Evolutionary conservation across 1,140 invertebrate species (phyloP).

Genomic region (Drosophila simulans): DNA sequence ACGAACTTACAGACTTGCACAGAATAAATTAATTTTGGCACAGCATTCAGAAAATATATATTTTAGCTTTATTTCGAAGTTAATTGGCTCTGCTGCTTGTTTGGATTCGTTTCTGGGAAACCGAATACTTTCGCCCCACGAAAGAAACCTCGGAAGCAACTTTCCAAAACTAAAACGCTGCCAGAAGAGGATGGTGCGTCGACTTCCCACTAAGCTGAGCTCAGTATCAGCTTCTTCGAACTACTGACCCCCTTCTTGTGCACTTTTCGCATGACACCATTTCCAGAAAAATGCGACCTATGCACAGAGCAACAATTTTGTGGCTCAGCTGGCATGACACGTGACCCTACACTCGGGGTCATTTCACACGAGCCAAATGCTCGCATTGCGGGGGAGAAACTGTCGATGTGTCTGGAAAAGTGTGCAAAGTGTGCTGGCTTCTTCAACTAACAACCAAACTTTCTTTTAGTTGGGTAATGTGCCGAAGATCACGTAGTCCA

Average conservation of each 20-base stretch:
- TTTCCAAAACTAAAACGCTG: constrained; percentile 32
- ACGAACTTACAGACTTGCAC: too few species aligned
- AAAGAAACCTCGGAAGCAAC: constrained; percentile 17
- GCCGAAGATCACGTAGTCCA: constrained; percentile 45
- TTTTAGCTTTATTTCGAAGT: not conserved
- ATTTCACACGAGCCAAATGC: not conserved
- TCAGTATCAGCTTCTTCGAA: not conserved
- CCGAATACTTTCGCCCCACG: constrained; percentile 39
- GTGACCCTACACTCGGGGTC: constrained; percentile 6
- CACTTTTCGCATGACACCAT: constrained; percentile 6
- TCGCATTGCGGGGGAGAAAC: constrained; percentile 3
- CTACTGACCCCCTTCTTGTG: not conserved
- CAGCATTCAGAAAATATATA: too few species aligned
- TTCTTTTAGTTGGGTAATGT: constrained; percentile 36
- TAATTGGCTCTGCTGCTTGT: not conserved
- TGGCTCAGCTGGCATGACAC: constrained; percentile 23
- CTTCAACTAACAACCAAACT: constrained; percentile 6
- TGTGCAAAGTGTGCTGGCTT: constrained; percentile 8
- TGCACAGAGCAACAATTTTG: constrained; percentile 4
- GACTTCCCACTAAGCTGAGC: not conserved
- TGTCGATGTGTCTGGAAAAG: constrained; percentile 7
- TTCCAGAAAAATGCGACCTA: constrained; percentile 2
- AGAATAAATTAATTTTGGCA: too few species aligned
- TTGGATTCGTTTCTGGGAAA: constrained; percentile 6
- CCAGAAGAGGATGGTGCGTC: not conserved